Evolutionary conservation across 2,888 invertebrate species (phyloP), one percentile per base, ranked within the genome.

Genomic region (Shargacucullia verbasci): DNA sequence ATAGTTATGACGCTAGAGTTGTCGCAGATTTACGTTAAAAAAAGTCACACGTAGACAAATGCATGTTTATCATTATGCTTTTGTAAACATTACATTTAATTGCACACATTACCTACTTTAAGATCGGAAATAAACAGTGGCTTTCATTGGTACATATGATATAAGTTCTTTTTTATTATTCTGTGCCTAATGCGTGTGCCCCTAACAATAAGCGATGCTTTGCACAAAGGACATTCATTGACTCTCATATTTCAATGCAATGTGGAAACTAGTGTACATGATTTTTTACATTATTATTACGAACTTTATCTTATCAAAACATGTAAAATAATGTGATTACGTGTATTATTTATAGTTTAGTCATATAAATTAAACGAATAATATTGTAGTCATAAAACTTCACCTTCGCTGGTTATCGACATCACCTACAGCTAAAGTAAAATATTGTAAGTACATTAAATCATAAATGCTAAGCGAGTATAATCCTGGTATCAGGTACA

Each of bases 1-100:
- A 76, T 75, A 73, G 70, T 61, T 62, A 74, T 85, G 83, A 84
- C 84, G 83, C 59, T 66, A 35, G 27, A 50, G 57, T 49, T 64
- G 62, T 76, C 69, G 75, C 75, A 67, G 55, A 72, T 78, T 78
- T 67, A 66, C 67, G 69, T 68, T 64, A 34, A 68, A 64, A 54
- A 20, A 20, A 20, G 4, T 20, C 20, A 20, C 20, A 20, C 4
- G 20, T 20, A 4, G 20, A 20, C 20, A 20, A 20, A n/a, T n/a
- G n/a, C n/a, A n/a, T n/a, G n/a, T n/a, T 33, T 35, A 55, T 40
- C 12, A 40, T 13, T 47, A 37, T 12, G 15, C 6, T 20, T 37
- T 49, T 48, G 34, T 47, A 41, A 68, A 50, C 15, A 45, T 20
- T 3, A 20, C 12, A 48, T 40, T 52, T 38, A 37, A 47, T 45